Base-by-base conservation (phyloP, 2,888 invertebrate genomes). In the Drosophila cognata region DNA sequence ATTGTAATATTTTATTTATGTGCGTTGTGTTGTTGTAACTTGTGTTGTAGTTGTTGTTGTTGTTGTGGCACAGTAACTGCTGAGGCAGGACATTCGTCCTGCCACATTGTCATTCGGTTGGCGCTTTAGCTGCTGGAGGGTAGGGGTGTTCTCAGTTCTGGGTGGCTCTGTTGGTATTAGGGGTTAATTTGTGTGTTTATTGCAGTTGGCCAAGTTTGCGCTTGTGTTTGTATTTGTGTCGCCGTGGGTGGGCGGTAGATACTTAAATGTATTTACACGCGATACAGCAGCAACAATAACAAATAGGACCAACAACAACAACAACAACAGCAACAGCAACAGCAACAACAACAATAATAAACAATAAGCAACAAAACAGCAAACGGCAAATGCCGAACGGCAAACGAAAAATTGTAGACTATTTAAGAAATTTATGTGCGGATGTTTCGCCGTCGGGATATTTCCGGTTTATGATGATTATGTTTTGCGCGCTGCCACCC, bases 401-500 rank as follows among this genome's bases (percentile, higher is more conserved):
- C 74, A 84, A 82, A 81, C 78, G 82, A 88, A 84, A 88, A 84
- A 86, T 82, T 82, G 83, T 81, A 80, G 87, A 89, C 89, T 88
- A 88, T 89, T 89, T 89, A 87, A 89, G 87, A 89, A 89, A 90
- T 90, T 89, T 89, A 89, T 89, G 85, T 84, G 83, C 88, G 89
- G 90, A 87, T 88, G 88, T 87, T 90, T 89, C 84, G 89, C 89
- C 88, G 88, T 89, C 85, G 90, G 89, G 84, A 87, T 88, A 89
- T 89, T 89, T 89, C 89, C 89, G 89, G 89, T 89, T 89, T 89
- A 90, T 90, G 90, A 90, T 89, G 90, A 89, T 89, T 90, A 90
- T 90, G 88, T 88, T 86, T 88, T 86, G 74, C 81, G 70, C 81
- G 65, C 70, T 64, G 55, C 59, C 71, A 59, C 50, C 56, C 73